Conservation (phyloP, 2,113 vertebrate species). For the Naja naja region DNA sequence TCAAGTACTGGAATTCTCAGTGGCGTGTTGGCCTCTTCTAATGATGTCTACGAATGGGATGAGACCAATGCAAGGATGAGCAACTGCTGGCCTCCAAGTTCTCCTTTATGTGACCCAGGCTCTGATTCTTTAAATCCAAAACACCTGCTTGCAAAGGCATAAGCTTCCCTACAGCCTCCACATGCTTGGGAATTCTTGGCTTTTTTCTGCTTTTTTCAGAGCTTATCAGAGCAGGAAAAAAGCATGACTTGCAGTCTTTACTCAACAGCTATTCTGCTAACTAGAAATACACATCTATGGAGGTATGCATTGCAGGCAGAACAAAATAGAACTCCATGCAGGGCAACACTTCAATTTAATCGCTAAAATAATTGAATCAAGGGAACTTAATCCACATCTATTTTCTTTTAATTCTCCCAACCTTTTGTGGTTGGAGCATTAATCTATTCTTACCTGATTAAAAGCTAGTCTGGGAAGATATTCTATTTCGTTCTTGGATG, state of each 20-base stretch:
- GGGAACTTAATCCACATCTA: neutral
- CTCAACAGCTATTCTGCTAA: neutral
- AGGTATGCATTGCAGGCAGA: neutral
- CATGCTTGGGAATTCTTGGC: neutral
- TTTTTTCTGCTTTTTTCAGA: neutral
- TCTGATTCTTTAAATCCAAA: neutral
- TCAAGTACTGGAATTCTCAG: neutral
- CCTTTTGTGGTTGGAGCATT: neutral
- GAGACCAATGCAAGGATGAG: neutral
- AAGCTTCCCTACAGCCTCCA: neutral
- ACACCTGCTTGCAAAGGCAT: neutral
- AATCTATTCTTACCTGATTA: neutral
- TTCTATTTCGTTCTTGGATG: neutral
- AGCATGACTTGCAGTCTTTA: neutral
- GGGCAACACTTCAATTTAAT: neutral
- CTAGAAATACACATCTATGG: neutral
- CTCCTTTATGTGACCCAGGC: neutral
- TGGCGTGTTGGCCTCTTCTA: neutral
- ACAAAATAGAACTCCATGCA: neutral
- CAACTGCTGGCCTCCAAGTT: neutral
- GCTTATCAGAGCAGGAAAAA: neutral
- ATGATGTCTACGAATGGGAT: neutral
- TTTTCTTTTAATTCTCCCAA: neutral
- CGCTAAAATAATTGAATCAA: neutral
- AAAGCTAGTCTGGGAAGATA: neutral